Percentiles rank a stretch among this genome's conserved stretches.
Evolutionary conservation across 2,113 vertebrate species (phyloP).

Genomic region (Gavia stellata): DNA sequence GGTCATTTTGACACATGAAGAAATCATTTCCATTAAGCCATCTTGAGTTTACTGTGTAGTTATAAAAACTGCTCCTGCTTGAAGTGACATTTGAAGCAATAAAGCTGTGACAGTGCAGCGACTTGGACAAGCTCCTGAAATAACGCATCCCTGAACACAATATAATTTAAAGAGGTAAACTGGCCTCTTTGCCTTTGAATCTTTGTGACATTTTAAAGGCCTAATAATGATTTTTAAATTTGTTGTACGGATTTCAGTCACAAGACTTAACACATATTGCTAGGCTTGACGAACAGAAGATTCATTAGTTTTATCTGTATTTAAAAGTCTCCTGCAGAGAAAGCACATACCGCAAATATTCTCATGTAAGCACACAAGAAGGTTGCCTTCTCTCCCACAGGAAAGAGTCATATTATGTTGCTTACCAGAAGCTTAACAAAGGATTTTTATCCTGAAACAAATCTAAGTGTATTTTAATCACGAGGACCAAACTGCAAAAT

Average conservation of each 20-base stretch:
- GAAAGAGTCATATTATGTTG: neutral
- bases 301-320: neutral
- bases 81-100: slow-evolving; percentile 72
- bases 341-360: neutral
- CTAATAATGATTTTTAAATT: slow-evolving; percentile 43
- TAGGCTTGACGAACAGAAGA: neutral
- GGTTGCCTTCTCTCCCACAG: neutral
- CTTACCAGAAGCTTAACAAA: neutral
- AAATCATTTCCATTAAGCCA: slow-evolving; percentile 94
- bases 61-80: slow-evolving; percentile 83
- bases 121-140: slow-evolving; percentile 34
- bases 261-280: neutral
- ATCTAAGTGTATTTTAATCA: neutral
- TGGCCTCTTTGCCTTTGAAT: slow-evolving; percentile 20
- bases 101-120: slow-evolving; percentile 10
- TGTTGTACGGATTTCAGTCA: neutral
- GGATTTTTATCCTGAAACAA: neutral
- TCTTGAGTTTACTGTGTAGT: slow-evolving; percentile 83
- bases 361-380: neutral
- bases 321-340: neutral
- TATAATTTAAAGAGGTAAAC: slow-evolving; percentile 20
- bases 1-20: slow-evolving; percentile 94
- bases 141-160: neutral
- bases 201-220: slow-evolving; percentile 9
- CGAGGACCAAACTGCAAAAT: neutral